Percentiles rank a stretch among this genome's conserved stretches.
phyloP scores from a whole-genome alignment of 2,888 invertebrate species.

The Ophioninae sp. region DNA sequence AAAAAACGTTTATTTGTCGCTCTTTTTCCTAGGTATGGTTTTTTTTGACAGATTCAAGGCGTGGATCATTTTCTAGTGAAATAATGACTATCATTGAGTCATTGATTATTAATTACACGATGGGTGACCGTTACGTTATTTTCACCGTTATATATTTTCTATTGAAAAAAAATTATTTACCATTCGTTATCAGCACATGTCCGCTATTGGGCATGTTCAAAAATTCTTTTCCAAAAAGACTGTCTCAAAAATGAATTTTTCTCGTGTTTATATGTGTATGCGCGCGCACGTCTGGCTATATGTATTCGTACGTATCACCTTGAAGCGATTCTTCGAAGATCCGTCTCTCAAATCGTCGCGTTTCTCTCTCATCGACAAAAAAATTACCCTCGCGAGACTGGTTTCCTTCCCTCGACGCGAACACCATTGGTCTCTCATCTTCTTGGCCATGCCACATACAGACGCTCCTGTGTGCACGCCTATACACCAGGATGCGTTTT shows the following conservation, averaged over 20 bases:
- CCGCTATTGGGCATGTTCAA: too few species aligned
- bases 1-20: too few species aligned
- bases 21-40: not conserved
- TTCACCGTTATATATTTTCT: too few species aligned
- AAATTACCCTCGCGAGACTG: constrained; percentile 65
- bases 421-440: constrained; percentile 66
- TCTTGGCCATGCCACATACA: constrained; percentile 66
- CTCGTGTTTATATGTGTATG: too few species aligned
- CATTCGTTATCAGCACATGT: too few species aligned
- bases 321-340: constrained; percentile 71
- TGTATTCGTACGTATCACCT: constrained; percentile 20
- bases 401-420: constrained; percentile 32
- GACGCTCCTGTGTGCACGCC: constrained; percentile 60
- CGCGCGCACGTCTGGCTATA: not conserved
- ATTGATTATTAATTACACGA: constrained; percentile 8
- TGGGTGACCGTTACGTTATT: constrained; percentile 6
- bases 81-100: not conserved
- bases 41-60: not conserved
- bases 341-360: constrained; percentile 53
- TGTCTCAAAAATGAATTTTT: too few species aligned
- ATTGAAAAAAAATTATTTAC: not conserved
- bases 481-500: constrained; percentile 37
- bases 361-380: constrained; percentile 65
- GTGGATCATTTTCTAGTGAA: not conserved
- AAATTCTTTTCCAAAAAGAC: too few species aligned